phyloP scores from a whole-genome alignment of 2,888 invertebrate species.

The Mechanitis messenoides region DNA sequence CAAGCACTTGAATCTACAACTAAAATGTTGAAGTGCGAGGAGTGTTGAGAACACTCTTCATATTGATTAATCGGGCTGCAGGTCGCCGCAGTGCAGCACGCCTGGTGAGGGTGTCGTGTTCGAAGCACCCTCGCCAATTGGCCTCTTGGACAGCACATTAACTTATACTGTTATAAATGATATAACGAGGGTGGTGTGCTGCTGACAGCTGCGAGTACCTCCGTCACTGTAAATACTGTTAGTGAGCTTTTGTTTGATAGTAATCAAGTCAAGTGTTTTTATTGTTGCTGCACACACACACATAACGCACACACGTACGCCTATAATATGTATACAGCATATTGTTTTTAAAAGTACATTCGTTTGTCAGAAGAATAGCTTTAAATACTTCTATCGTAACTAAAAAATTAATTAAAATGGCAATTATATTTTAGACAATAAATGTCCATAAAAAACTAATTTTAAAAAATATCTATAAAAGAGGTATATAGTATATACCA shows the following conservation, averaged over 20 bases:
- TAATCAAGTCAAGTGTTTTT: background rate
- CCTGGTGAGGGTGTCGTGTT: background rate
- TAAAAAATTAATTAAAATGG: no score
- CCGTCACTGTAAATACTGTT: background rate
- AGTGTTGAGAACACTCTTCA: background rate
- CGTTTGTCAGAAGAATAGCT: no score
- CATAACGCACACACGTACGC: background rate
- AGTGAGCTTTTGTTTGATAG: background rate
- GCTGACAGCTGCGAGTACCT: background rate
- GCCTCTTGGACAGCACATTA: no score
- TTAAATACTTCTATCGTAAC: no score
- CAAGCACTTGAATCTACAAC: no score
- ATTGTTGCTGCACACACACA: background rate
- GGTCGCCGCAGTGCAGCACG: slow-evolving; percentile 1
- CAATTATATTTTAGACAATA: no score
- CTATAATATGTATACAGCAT: no score
- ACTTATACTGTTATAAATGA: background rate
- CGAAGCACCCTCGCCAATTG: background rate
- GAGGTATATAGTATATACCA: no score
- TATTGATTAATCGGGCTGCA: background rate
- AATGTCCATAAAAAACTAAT: no score
- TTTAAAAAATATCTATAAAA: no score
- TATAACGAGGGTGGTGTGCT: background rate
- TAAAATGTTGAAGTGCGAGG: no score
- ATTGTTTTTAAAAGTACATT: no score